Evolutionary conservation across 2,797 vertebrate genomes (phyloP).

Genomic region (Uromys caudimaculatus): DNA sequence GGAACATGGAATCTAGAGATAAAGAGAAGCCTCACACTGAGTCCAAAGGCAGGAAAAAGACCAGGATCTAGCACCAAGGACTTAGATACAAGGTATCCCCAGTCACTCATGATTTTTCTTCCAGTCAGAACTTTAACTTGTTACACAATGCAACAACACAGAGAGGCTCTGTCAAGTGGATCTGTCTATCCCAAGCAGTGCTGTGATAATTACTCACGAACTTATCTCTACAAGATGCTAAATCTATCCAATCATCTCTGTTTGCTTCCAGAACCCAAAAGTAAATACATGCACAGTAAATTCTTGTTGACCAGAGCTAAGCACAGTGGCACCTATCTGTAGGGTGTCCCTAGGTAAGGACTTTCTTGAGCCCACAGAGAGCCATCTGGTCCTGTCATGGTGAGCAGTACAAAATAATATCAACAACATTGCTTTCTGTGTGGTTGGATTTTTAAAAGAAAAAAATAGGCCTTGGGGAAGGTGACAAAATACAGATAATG

Average conservation of each 20-base stretch:
- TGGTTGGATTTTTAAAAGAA: not conserved
- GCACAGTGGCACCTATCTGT: not conserved
- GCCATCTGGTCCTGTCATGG: not conserved
- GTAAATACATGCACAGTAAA: not conserved
- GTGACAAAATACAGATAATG: slow-evolving; percentile 52
- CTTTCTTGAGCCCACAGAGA: not conserved
- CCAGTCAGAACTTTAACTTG: not conserved
- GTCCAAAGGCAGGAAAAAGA: not conserved
- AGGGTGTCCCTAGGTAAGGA: not conserved
- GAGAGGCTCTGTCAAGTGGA: not conserved
- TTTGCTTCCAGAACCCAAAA: not conserved
- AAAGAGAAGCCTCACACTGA: not conserved
- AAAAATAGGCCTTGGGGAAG: not conserved
- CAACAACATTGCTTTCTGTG: not conserved
- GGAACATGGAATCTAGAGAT: not conserved
- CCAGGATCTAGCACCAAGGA: not conserved
- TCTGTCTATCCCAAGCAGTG: not conserved
- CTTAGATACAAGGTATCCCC: not conserved
- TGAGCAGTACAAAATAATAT: not conserved
- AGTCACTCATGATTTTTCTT: not conserved
- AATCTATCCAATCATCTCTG: not conserved
- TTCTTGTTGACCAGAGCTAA: not conserved
- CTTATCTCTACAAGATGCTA: slow-evolving; percentile 4
- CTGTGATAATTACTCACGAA: not conserved
- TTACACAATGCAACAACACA: not conserved